Evolutionary conservation across 64 coral and sea anemone genomes (phyloP).

Genomic region (Hydrozoanthus tunicans): DNA sequence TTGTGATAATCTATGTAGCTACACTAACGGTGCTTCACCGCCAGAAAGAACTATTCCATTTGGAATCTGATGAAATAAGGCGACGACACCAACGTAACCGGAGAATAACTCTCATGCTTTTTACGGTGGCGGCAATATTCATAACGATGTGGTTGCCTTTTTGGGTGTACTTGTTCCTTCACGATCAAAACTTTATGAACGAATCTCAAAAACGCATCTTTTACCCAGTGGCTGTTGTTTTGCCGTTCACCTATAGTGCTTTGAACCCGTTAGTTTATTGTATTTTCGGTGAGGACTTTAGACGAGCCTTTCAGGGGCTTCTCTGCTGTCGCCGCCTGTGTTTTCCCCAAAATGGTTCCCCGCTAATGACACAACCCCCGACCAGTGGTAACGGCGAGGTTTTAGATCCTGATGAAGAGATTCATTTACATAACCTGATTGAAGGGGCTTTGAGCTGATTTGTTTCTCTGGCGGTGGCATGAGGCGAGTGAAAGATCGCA

Average conservation of each 20-base stretch:
- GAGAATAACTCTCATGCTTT: conserved; percentile 1
- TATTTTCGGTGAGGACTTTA: conserved; percentile 10
- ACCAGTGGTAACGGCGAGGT: background rate
- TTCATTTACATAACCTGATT: conserved; percentile 6
- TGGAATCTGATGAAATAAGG: conserved; percentile 13
- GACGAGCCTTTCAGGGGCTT: background rate
- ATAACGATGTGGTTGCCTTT: background rate
- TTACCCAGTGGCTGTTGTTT: background rate
- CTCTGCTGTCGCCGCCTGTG: conserved; percentile 9
- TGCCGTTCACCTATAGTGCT: conserved; percentile 21
- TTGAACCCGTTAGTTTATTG: conserved; percentile 17
- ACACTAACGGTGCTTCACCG: background rate
- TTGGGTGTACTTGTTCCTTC: background rate
- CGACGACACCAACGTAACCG: background rate
- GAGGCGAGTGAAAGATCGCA: background rate
- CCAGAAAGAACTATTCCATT: conserved; percentile 18
- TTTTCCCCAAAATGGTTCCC: background rate
- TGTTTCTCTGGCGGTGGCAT: background rate
- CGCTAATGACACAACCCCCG: background rate
- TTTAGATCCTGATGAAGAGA: background rate
- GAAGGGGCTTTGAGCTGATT: conserved; percentile 22
- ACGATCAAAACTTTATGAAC: background rate
- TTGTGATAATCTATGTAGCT: background rate
- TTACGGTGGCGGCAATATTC: conserved; percentile 36
- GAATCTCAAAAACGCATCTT: background rate